Conservation (phyloP, 2,888 invertebrate species). For the Platycheirus rosarum region DNA sequence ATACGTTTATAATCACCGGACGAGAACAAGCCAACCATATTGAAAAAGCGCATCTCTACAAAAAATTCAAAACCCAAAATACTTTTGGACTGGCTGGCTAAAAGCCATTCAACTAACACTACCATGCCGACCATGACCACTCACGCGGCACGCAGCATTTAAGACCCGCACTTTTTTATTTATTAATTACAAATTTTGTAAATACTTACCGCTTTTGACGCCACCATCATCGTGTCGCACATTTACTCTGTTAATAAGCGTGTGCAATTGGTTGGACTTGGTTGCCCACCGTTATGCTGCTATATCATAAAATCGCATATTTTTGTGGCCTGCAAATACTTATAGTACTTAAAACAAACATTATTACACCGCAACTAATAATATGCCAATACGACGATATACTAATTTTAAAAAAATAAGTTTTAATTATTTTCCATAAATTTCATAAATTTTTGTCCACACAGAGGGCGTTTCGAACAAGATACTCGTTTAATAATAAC, state of each 20-base stretch:
- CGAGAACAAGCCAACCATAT: not conserved
- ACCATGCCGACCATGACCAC: slow-evolving; percentile 42
- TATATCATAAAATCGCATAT: slow-evolving; percentile 34
- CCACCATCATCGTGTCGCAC: not conserved
- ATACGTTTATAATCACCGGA: too few species aligned
- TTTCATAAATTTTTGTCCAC: slow-evolving; percentile 60
- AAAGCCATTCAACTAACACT: slow-evolving; percentile 40
- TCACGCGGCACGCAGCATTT: slow-evolving; percentile 24
- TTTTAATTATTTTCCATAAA: slow-evolving; percentile 67
- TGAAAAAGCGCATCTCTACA: not conserved
- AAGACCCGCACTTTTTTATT: slow-evolving; percentile 38
- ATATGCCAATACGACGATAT: slow-evolving; percentile 43
- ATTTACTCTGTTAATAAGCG: not conserved
- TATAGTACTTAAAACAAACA: slow-evolving; percentile 42
- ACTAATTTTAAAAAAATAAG: slow-evolving; percentile 46
- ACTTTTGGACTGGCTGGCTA: not conserved
- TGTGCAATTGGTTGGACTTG: slow-evolving; percentile 38
- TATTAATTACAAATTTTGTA: slow-evolving; percentile 66
- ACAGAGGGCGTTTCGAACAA: not conserved
- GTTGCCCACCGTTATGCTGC: slow-evolving; percentile 19
- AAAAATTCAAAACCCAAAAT: not conserved
- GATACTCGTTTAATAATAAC: slow-evolving; percentile 44
- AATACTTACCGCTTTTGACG: slow-evolving; percentile 12
- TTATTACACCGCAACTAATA: slow-evolving; percentile 23
- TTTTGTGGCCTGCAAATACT: slow-evolving; percentile 59